Percentiles rank a stretch among this genome's conserved stretches.
These are phyloP conservation scores for Dynastes grantii DNA, from an alignment of 2,888 invertebrate species.

Conservation along the genomic window DNA sequence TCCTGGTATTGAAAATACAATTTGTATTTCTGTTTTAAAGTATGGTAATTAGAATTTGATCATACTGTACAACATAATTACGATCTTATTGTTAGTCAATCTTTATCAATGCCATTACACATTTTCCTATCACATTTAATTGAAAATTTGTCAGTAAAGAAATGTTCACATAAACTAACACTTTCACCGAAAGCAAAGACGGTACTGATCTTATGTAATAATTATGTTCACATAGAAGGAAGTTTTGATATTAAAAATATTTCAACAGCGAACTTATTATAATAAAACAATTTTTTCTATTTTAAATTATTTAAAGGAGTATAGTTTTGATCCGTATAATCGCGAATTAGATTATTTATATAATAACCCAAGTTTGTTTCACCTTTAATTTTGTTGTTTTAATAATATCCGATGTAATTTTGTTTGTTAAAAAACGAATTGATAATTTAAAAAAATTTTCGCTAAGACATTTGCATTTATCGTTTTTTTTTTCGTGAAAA, in stretches of 20 bases:
- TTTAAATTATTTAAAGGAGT: constrained; percentile 52
- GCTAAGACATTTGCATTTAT: too few species aligned
- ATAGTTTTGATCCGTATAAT: constrained; percentile 51
- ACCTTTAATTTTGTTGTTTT: too few species aligned
- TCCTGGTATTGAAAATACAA: too few species aligned
- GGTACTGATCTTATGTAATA: constrained; percentile 65
- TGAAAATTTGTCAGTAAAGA: constrained; percentile 29
- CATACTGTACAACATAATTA: background rate
- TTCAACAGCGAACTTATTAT: constrained; percentile 51
- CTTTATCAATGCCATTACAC: constrained; percentile 1
- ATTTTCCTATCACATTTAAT: constrained; percentile 13
- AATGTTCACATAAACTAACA: constrained; percentile 52
- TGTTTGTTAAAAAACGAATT: too few species aligned
- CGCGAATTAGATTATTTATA: background rate
- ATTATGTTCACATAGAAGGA: constrained; percentile 55
- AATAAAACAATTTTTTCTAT: constrained; percentile 53
- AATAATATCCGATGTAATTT: too few species aligned
- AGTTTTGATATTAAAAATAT: constrained; percentile 54
- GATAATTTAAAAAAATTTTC: too few species aligned
- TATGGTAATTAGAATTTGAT: background rate
- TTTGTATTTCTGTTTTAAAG: too few species aligned
- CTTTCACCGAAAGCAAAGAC: constrained; percentile 67
- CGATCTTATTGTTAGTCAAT: background rate
- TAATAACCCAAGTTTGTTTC: background rate
- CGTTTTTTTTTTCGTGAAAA: too few species aligned